These are phyloP conservation scores for Philopedon plagiatum DNA, from an alignment of 2,888 invertebrate genomes.

Conservation along the genomic window DNA sequence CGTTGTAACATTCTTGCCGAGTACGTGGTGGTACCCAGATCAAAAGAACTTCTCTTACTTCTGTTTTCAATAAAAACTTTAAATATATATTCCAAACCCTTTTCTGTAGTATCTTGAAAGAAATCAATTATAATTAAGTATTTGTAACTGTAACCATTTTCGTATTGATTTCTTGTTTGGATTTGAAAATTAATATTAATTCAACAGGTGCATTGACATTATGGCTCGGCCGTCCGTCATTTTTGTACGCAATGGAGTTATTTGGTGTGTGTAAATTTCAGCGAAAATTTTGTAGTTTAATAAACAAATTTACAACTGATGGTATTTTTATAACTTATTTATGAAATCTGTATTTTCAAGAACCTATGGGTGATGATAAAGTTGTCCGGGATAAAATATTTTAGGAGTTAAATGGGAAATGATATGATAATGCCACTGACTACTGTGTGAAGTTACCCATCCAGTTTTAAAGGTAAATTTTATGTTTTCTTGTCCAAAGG, in stretches of 20 bases:
- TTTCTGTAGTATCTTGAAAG: too few relatives aligned
- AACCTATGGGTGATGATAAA: not conserved
- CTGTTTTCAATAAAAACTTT: constrained; percentile 10
- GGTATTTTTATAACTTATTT: constrained; percentile 22
- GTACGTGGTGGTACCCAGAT: constrained; percentile 2
- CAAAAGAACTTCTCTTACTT: not conserved
- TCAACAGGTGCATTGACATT: constrained; percentile 23
- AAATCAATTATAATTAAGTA: too few relatives aligned
- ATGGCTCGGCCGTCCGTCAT: constrained; percentile 27
- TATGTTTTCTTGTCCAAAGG: constrained; percentile 30
- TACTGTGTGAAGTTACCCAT: constrained; percentile 60
- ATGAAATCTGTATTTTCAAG: not conserved
- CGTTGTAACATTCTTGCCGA: constrained; percentile 44
- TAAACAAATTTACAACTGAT: constrained; percentile 47
- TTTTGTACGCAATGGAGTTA: constrained; percentile 53
- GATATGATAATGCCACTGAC: constrained; percentile 53
- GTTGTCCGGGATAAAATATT: not conserved
- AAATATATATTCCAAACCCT: too few relatives aligned
- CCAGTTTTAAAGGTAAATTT: constrained; percentile 55
- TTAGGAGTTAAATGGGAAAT: not conserved
- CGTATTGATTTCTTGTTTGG: not conserved
- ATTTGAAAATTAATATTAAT: not conserved
- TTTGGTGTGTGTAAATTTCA: constrained; percentile 48
- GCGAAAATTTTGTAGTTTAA: constrained; percentile 51
- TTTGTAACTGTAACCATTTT: not conserved